Conservation (phyloP, 2,797 vertebrate species). For the Gymnopithys bicolor region DNA sequence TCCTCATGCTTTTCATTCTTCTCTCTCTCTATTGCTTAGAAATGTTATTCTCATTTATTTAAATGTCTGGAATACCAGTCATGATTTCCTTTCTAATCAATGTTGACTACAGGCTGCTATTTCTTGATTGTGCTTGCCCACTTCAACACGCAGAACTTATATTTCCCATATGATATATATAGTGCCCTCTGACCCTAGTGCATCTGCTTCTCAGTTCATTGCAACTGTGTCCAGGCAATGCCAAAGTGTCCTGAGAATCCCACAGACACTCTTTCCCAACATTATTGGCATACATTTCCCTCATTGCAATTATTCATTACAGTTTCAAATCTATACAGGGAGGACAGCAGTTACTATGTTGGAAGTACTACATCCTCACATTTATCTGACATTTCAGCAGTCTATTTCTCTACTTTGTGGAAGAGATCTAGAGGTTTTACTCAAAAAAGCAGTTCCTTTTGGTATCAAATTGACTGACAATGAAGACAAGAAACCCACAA, state of each 20-base stretch:
- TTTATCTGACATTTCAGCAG: neutral
- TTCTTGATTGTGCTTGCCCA: neutral
- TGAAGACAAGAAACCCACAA: neutral
- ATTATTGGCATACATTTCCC: neutral
- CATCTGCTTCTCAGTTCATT: neutral
- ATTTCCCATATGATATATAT: neutral
- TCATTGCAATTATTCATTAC: neutral
- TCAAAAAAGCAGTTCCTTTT: neutral
- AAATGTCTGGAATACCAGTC: conserved; percentile 29
- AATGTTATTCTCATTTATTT: conserved; percentile 46
- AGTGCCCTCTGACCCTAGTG: neutral
- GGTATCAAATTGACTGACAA: neutral
- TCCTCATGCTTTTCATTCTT: conserved; percentile 63
- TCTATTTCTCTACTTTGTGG: neutral
- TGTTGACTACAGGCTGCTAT: neutral
- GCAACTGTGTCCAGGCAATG: neutral
- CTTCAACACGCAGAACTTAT: neutral
- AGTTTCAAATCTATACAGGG: neutral
- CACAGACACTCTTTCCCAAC: neutral
- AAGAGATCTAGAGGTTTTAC: neutral
- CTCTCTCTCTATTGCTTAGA: neutral
- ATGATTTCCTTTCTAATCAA: conserved; percentile 2
- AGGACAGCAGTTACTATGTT: neutral
- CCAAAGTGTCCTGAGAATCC: neutral
- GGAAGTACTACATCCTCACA: neutral